These are phyloP conservation scores for Phyllotis vaccarum DNA, from an alignment of 2,797 vertebrate species.

Conservation along the genomic window DNA sequence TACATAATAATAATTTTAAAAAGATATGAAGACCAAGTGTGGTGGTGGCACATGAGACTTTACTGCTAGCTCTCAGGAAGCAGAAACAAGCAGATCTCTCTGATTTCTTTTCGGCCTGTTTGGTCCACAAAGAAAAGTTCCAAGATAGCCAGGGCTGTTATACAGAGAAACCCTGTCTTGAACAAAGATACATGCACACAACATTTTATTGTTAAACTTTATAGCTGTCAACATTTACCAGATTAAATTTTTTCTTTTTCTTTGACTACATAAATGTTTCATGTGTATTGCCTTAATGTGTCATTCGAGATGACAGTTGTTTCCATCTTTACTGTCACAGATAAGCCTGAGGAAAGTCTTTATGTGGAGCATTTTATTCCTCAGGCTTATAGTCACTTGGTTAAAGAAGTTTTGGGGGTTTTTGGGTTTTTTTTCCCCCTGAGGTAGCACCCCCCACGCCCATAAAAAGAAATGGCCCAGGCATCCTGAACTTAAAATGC, in stretches of 20 bases:
- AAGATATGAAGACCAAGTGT: not conserved
- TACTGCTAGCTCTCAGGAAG: not conserved
- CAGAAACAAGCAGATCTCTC: not conserved
- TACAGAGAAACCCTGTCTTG: not conserved
- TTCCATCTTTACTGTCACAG: not conserved
- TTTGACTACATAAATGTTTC: not conserved
- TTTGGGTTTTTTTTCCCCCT: too few relatives aligned
- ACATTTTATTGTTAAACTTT: not conserved
- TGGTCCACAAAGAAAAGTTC: too few relatives aligned
- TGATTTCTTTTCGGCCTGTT: too few relatives aligned
- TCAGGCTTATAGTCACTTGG: not conserved
- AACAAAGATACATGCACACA: not conserved
- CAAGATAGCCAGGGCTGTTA: not conserved
- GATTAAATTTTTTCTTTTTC: not conserved
- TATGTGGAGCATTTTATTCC: not conserved
- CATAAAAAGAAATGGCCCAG: not conserved
- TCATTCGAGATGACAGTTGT: not conserved
- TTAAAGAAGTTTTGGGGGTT: not conserved
- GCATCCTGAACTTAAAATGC: not conserved
- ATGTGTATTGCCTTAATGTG: not conserved
- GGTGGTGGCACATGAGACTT: not conserved
- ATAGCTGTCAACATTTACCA: not conserved
- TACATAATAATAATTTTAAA: not conserved
- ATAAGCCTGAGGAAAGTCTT: not conserved
- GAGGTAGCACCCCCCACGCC: not conserved